Evolutionary conservation across 2,888 invertebrate genomes (phyloP).

Genomic region (Lutraria lutraria): DNA sequence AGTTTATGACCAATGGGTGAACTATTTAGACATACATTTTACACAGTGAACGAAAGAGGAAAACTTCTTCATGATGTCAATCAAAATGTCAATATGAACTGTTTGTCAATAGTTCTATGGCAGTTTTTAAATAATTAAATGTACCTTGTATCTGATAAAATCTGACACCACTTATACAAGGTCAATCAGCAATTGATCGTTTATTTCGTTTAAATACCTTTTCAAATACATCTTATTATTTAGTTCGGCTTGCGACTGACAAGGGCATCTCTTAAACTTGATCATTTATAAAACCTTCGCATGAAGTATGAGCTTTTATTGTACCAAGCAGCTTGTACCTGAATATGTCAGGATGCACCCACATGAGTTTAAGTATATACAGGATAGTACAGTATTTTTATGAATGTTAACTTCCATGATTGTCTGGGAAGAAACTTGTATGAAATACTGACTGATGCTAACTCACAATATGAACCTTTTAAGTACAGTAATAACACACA

Average conservation of each 20-base stretch:
- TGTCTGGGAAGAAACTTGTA: neutral
- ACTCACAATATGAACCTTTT: neutral
- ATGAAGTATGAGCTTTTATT: neutral
- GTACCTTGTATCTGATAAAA: constrained; percentile 2
- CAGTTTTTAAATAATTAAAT: neutral
- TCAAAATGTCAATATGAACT: neutral
- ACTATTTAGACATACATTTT: neutral
- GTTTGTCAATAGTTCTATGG: neutral
- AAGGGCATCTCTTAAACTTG: neutral
- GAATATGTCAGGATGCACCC: neutral
- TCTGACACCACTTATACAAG: constrained; percentile 15
- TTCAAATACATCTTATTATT: neutral
- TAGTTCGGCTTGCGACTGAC: neutral
- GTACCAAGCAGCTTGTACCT: neutral
- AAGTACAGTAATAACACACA: too few species aligned
- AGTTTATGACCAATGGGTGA: neutral
- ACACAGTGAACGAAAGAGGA: neutral
- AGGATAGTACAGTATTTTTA: neutral
- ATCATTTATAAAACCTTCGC: neutral
- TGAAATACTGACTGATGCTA: neutral
- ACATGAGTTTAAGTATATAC: neutral
- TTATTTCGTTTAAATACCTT: neutral
- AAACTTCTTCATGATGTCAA: neutral
- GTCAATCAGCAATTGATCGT: neutral
- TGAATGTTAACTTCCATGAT: neutral